Evolutionary conservation across 2,888 invertebrate genomes (phyloP).

Genomic region (Drosophila bunnanda): DNA sequence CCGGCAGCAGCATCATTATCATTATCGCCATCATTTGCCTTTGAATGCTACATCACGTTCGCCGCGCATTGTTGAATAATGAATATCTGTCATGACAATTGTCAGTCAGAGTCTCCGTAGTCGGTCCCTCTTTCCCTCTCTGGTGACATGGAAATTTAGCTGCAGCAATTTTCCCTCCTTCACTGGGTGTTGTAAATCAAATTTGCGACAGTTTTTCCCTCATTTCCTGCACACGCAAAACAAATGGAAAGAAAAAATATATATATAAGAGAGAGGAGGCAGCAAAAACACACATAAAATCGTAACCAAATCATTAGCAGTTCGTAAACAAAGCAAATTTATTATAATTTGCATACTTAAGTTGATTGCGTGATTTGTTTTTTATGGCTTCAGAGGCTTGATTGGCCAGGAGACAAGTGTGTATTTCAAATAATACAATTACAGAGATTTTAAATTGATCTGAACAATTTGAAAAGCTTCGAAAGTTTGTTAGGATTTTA

Average conservation of each 20-base stretch:
- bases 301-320: slow-evolving; percentile 52
- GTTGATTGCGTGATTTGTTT: slow-evolving; percentile 48
- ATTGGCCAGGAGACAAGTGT: background rate
- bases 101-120: slow-evolving; percentile 23
- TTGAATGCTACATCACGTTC: slow-evolving; percentile 68
- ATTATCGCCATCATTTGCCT: slow-evolving; percentile 30
- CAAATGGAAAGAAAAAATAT: slow-evolving; percentile 9
- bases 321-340: slow-evolving; percentile 49
- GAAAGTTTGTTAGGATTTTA: background rate
- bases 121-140: slow-evolving; percentile 22
- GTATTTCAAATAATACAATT: background rate
- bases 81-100: slow-evolving; percentile 71
- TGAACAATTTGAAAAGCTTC: background rate
- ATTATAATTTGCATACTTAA: slow-evolving; percentile 60
- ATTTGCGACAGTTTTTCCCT: slow-evolving; percentile 59
- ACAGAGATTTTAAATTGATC: background rate
- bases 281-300: slow-evolving; percentile 37
- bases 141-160: slow-evolving; percentile 39
- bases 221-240: slow-evolving; percentile 32
- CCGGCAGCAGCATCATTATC: slow-evolving; percentile 24
- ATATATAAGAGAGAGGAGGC: slow-evolving; percentile 1
- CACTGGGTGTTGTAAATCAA: slow-evolving; percentile 67
- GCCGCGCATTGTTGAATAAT: slow-evolving; percentile 41
- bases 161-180: slow-evolving; percentile 29
- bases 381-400: slow-evolving; percentile 26